Percentiles rank a stretch among this genome's conserved stretches.
phyloP scores from a whole-genome alignment of 2,113 vertebrate species.

The Albula glossodonta region DNA sequence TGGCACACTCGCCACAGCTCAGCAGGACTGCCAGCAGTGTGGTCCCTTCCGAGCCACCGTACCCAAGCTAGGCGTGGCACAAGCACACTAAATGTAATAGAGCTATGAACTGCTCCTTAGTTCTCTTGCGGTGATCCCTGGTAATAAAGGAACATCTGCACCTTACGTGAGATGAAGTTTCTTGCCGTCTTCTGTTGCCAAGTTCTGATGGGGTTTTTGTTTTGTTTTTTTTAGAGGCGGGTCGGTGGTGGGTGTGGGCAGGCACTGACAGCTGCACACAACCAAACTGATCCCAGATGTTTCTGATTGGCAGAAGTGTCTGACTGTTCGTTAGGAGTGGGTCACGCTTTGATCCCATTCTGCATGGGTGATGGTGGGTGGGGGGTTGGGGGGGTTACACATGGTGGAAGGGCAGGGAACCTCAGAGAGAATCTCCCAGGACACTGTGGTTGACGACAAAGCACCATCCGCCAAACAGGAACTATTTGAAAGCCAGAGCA shows the following conservation, averaged over 20 bases:
- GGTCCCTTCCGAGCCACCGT: slow-evolving; percentile 44
- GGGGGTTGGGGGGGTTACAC: slow-evolving; percentile 41
- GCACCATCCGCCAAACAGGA: slow-evolving; percentile 50
- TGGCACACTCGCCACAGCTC: slow-evolving; percentile 48
- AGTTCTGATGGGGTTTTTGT: slow-evolving; percentile 48
- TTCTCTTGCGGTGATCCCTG: slow-evolving; percentile 47
- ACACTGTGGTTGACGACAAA: slow-evolving; percentile 45
- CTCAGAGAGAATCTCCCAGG: slow-evolving; percentile 57
- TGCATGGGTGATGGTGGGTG: slow-evolving; percentile 47
- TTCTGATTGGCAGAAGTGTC: slow-evolving; percentile 61
- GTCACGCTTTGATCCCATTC: slow-evolving; percentile 63
- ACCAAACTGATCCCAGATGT: slow-evolving; percentile 67
- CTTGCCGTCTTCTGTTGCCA: slow-evolving; percentile 59
- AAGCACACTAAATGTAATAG: slow-evolving; percentile 63
- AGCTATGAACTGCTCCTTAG: slow-evolving; percentile 51
- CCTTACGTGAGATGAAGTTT: slow-evolving; percentile 64
- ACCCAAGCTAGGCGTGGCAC: slow-evolving; percentile 54
- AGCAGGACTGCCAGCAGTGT: slow-evolving; percentile 6
- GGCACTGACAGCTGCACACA: slow-evolving; percentile 57
- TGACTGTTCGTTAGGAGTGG: slow-evolving; percentile 64
- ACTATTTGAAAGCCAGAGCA: slow-evolving; percentile 35
- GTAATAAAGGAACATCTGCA: slow-evolving; percentile 63
- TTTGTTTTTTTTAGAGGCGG: slow-evolving; percentile 20
- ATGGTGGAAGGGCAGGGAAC: slow-evolving; percentile 56
- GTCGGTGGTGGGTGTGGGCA: slow-evolving; percentile 56